Evolutionary conservation across 2,888 invertebrate genomes (phyloP), one percentile per base, ranked within the genome.

Genomic region (Aplocera efformata): DNA sequence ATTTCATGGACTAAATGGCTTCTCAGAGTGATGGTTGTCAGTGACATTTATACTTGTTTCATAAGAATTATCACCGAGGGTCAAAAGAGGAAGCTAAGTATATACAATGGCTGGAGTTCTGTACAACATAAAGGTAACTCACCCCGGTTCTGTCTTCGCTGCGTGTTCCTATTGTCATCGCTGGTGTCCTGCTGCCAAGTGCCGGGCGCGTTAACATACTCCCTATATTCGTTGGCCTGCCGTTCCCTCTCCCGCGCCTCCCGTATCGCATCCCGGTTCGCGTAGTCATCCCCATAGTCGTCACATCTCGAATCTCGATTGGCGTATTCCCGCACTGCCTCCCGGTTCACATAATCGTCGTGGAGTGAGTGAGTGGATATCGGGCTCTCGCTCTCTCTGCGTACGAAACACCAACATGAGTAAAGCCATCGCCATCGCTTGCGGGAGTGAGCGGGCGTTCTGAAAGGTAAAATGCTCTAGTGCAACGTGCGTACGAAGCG

Each of bases 341-440:
- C 88, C 8, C 85, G 68, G 56, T 88, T 88, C 45, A 82, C 86
- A 77, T 88, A 88, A 72, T 86, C 85, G 61, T 86, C 88, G 74
- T 79, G 13, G 13, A 17, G 13, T 17, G 13, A 17, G 13, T 17
- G 72, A 36, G 75, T 55, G 60, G 81, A 76, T 58, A 80, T 72
- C 54, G 88, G 84, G 62, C 85, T 85, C 68, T 80, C 81, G 73
- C 79, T 79, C 74, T 86, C 86, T 82, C 88, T 86, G 85, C 78
- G 79, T 77, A 82, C 69, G 72, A 82, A 83, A 84, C 83, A 85
- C 70, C 84, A 83, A 82, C 81, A 83, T 82, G 78, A 81, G 72
- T 75, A 69, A 78, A 78, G 70, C 82, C 82, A 82, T 60, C 69
- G 70, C 75, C 82, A 79, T 61, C 72, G 72, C 72, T 82, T 82